Conservation (phyloP, 1,140 invertebrate species). For the Drosophila tani region DNA sequence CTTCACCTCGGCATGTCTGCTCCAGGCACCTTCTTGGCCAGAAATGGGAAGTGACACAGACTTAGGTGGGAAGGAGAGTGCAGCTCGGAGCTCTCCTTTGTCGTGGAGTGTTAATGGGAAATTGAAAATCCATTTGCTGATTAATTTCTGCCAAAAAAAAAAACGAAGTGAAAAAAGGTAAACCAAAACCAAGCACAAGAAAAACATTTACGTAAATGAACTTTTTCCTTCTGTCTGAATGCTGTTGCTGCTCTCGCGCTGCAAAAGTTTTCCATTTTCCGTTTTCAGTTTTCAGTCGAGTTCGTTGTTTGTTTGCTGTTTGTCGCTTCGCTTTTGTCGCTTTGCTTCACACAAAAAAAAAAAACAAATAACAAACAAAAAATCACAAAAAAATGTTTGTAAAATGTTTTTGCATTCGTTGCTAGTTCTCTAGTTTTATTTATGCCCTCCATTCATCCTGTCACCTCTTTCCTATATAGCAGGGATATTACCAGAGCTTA, state of each 20-base stretch:
- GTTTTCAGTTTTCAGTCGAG: conserved; percentile 45
- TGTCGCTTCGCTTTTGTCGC: conserved; percentile 38
- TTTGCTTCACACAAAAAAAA: conserved; percentile 10
- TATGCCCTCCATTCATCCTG: conserved; percentile 32
- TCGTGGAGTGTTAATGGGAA: conserved; percentile 72
- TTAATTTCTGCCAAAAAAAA: conserved; percentile 68
- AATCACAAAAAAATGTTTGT: conserved; percentile 13
- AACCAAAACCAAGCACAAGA: conserved; percentile 31
- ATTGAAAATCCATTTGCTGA: conserved; percentile 83
- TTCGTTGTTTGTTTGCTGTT: conserved; percentile 58
- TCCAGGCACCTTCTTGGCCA: conserved; percentile 4
- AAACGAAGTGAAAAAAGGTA: conserved; percentile 11
- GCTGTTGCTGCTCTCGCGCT: conserved; percentile 12
- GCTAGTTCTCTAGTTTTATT: conserved; percentile 63
- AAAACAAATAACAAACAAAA: neutral
- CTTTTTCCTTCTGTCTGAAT: conserved; percentile 63
- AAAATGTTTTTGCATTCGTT: conserved; percentile 70
- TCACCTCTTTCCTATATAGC: conserved; percentile 14
- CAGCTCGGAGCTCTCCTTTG: conserved; percentile 27
- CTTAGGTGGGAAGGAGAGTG: conserved; percentile 15
- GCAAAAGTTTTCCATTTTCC: conserved; percentile 55
- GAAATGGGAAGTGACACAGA: conserved; percentile 41
- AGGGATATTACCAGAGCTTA: conserved; percentile 29
- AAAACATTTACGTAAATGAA: conserved; percentile 82
- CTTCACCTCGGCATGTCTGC: neutral